Evolutionary conservation across 2,888 invertebrate species (phyloP), one percentile per base, ranked within the genome.

Genomic region (Troides helena): DNA sequence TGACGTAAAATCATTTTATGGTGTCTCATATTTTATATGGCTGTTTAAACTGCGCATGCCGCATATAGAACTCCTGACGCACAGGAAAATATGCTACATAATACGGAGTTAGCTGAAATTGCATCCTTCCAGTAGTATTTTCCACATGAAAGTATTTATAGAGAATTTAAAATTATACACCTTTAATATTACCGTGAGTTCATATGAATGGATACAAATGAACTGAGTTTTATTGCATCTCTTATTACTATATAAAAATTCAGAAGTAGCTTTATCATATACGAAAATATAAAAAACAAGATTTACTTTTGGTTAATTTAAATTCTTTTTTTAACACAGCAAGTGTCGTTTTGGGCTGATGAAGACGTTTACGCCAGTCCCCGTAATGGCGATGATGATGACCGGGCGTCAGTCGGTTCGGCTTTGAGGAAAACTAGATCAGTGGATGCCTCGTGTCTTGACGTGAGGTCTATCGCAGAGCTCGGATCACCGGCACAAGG

Each of bases 401-500:
- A 96, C 80, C 88, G 95, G 57, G 94, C 95, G 57, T 96, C 96
- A 65, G 94, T 97, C 72, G 95, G 95, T 56, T 96, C 97, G 4
- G 96, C 96, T 77, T 86, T 97, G 77, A 94, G 98, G 78, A 98
- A 98, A 88, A 97, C 97, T 17, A 95, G 97, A 81, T 97, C 97
- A 73, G 97, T 98, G 88, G 98, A 98, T 82, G 97, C 97, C 2
- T 97, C 97, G 4, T 97, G 97, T 80, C 93, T 97, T 73, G 97
- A 97, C 80, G 95, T 97, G 78, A 94, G 97, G 73, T 95, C 95
- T 76, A 94, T 96, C 79, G 94, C 93, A 60, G 95, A 95, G 69
- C 93, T 94, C 68, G 94, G 94, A 50, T 94, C 95, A 14, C 95
- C 95, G 56, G 87, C 95, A 62, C 94, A 95, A 77, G 94, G 95